phyloP scores from a whole-genome alignment of 2,888 invertebrate genomes.

The Xestia sexstrigata region DNA sequence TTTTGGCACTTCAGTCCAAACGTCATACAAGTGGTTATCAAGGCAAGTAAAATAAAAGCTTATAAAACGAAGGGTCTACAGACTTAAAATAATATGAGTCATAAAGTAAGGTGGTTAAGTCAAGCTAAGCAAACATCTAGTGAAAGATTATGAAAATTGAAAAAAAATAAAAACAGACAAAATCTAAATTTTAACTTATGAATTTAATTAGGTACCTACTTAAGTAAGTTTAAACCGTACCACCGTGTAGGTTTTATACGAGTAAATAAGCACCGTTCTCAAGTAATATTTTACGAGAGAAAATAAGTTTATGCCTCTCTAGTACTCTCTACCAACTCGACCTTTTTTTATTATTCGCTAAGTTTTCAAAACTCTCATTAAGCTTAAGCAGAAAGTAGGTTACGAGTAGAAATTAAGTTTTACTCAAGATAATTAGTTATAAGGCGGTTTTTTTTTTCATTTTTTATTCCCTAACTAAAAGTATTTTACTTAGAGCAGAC shows the following conservation, averaged over 20 bases:
- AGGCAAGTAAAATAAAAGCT: no score
- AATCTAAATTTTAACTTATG: conserved; percentile 2
- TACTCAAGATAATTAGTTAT: conserved; percentile 50
- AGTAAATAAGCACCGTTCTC: neutral
- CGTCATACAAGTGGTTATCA: no score
- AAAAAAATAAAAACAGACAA: neutral
- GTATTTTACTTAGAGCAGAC: neutral
- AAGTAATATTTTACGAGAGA: conserved; percentile 29
- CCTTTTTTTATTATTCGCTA: conserved; percentile 58
- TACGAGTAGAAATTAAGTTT: conserved; percentile 54
- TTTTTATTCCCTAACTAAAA: conserved; percentile 6
- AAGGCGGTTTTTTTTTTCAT: conserved; percentile 13
- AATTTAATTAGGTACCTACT: neutral
- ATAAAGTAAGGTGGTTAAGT: neutral
- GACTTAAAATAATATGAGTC: neutral
- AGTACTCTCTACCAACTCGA: conserved; percentile 6
- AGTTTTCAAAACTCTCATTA: conserved; percentile 58
- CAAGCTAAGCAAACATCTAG: neutral
- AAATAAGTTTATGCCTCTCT: conserved; percentile 29
- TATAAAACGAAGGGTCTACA: no score
- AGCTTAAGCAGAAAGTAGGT: conserved; percentile 55
- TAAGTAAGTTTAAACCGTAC: neutral
- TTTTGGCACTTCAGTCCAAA: no score
- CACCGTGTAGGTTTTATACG: conserved; percentile 4
- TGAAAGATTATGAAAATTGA: neutral